Percentiles rank a stretch among this genome's conserved stretches.
phyloP scores from a whole-genome alignment of 2,113 vertebrate species.

The Malaclemys terrapin region DNA sequence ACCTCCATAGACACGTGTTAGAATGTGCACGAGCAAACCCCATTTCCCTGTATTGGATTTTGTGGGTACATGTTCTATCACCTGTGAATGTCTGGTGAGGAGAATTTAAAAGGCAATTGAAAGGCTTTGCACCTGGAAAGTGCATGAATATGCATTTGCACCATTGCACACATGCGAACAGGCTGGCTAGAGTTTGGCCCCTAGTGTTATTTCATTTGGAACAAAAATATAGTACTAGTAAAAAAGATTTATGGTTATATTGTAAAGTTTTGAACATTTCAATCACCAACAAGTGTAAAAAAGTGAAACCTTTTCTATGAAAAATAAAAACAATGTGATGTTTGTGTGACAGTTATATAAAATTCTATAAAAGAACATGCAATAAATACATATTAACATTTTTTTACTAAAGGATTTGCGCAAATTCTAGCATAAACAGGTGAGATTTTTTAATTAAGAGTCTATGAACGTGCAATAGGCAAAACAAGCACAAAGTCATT shows the following conservation, averaged over 20 bases:
- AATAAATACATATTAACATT: background rate
- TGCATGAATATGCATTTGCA: background rate
- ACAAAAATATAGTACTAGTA: background rate
- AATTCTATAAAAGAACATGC: background rate
- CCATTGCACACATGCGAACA: background rate
- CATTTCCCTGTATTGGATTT: background rate
- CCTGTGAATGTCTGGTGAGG: background rate
- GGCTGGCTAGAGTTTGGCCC: background rate
- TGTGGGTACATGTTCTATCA: background rate
- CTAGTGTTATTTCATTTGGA: background rate
- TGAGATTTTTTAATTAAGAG: background rate
- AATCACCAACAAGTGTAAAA: background rate
- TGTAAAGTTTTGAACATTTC: background rate
- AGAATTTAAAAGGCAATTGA: background rate
- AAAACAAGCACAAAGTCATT: slow-evolving; percentile 15
- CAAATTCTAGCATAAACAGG: background rate
- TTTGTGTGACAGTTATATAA: background rate
- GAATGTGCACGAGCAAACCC: background rate
- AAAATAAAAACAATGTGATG: background rate
- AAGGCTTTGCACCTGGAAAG: background rate
- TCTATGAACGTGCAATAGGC: background rate
- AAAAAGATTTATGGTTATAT: background rate
- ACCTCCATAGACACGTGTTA: background rate
- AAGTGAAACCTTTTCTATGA: background rate
- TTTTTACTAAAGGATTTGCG: background rate